Evolutionary conservation across 2,113 vertebrate species (phyloP).

Genomic region (Atlantisia rogersi): DNA sequence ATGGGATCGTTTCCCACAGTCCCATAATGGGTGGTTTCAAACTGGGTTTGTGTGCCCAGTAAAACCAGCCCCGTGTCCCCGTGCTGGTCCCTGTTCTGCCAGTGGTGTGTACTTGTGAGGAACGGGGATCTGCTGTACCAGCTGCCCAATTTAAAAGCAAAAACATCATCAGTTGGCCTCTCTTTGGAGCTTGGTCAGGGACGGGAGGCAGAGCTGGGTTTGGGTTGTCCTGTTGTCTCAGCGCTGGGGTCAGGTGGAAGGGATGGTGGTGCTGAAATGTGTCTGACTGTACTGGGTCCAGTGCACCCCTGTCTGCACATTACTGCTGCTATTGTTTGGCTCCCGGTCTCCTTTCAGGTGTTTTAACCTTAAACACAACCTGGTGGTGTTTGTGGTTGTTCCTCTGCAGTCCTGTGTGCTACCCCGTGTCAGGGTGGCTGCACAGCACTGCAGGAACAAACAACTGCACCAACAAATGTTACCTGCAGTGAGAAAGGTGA

Average conservation of each 20-base stretch:
- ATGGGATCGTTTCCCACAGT: background rate
- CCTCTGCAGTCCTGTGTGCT: background rate
- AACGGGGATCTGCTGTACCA: background rate
- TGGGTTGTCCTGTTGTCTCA: accelerated
- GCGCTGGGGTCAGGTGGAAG: background rate
- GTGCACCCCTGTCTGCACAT: accelerated
- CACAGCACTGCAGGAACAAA: background rate
- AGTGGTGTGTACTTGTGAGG: background rate
- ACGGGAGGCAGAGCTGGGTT: background rate
- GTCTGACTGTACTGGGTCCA: accelerated
- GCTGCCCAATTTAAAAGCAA: background rate
- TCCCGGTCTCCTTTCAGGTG: background rate
- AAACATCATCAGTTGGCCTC: background rate
- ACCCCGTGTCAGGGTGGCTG: accelerated
- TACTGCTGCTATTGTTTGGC: background rate
- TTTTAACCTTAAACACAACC: background rate
- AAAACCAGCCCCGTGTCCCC: accelerated
- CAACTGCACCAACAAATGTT: background rate
- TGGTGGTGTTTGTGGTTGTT: background rate
- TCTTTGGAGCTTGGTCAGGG: background rate
- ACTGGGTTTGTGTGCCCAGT: background rate
- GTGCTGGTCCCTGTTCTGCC: accelerated
- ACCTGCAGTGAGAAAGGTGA: background rate
- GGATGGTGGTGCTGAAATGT: background rate
- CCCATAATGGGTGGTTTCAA: accelerated